A percentile compares a stretch with the other conserved stretches of the same genome.
Conservation (phyloP, 2,888 invertebrate species). For the Hartigia nigra region DNA sequence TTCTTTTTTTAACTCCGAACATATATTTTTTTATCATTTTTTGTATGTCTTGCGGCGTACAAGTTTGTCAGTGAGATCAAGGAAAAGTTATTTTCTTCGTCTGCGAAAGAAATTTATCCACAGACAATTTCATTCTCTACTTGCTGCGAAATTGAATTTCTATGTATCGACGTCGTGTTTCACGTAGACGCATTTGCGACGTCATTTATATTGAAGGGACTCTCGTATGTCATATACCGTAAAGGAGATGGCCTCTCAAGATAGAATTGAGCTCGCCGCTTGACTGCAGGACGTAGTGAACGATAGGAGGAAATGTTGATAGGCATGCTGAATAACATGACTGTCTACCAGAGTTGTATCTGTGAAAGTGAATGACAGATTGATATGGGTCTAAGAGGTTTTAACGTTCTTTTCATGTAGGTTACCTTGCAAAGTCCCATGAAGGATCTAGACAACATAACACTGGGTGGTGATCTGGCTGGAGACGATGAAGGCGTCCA, state of each 20-base stretch:
- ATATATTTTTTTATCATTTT: neutral
- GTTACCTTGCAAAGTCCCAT: constrained; percentile 44
- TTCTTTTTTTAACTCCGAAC: neutral
- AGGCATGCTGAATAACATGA: neutral
- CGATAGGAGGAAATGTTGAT: neutral
- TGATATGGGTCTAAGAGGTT: neutral
- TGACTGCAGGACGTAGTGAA: neutral
- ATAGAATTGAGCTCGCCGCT: neutral
- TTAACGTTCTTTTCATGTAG: constrained; percentile 26
- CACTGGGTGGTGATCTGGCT: constrained; percentile 32
- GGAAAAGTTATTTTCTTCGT: neutral
- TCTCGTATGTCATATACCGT: neutral
- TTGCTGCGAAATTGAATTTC: neutral
- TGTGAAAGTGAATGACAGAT: neutral
- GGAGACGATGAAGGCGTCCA: constrained; percentile 21
- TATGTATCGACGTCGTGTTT: too few relatives aligned
- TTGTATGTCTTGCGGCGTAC: neutral
- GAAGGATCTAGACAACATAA: constrained; percentile 40
- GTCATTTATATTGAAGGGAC: neutral
- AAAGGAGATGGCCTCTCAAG: neutral
- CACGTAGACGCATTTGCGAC: too few relatives aligned
- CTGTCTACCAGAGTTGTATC: neutral
- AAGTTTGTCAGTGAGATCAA: neutral
- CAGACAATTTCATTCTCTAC: neutral
- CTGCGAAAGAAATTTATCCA: neutral